Evolutionary conservation across 1,140 invertebrate genomes (phyloP).

Genomic region (Asbolus verrucosus): DNA sequence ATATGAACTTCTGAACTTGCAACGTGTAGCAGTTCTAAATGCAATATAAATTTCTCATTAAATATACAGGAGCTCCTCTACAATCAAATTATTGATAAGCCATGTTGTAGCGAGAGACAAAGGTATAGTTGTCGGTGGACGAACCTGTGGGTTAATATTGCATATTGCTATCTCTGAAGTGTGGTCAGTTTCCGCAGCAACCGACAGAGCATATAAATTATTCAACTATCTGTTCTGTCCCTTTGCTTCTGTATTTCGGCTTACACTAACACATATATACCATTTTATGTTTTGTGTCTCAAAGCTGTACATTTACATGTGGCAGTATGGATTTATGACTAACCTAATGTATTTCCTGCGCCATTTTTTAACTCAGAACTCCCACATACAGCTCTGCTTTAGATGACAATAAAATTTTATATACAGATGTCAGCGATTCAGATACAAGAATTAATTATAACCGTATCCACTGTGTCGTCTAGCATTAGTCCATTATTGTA

Average conservation of each 20-base stretch:
- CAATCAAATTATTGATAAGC: slow-evolving; percentile 38
- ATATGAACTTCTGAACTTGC: too few relatives aligned
- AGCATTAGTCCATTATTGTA: too few relatives aligned
- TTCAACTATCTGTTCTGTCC: slow-evolving; percentile 40
- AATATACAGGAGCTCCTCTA: slow-evolving; percentile 27
- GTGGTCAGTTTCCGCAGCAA: slow-evolving; percentile 50
- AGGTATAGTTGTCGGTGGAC: slow-evolving; percentile 32
- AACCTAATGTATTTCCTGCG: slow-evolving; percentile 34
- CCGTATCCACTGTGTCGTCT: too few relatives aligned
- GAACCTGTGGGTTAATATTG: slow-evolving; percentile 46
- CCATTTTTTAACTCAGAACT: slow-evolving; percentile 25
- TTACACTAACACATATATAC: slow-evolving; percentile 34
- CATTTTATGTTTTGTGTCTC: slow-evolving; percentile 34
- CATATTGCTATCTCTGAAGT: slow-evolving; percentile 49
- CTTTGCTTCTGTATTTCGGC: slow-evolving; percentile 40
- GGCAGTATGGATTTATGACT: slow-evolving; percentile 27
- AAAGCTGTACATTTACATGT: slow-evolving; percentile 32
- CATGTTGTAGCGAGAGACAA: slow-evolving; percentile 22
- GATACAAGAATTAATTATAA: not conserved
- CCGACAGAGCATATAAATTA: slow-evolving; percentile 44
- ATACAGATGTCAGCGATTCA: slow-evolving; percentile 1
- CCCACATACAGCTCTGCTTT: not conserved
- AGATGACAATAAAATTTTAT: slow-evolving; percentile 26
- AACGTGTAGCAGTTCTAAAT: too few relatives aligned
- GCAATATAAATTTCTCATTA: slow-evolving; percentile 26